phyloP scores from a whole-genome alignment of 2,888 invertebrate genomes.

The Cyclophora albipunctata region DNA sequence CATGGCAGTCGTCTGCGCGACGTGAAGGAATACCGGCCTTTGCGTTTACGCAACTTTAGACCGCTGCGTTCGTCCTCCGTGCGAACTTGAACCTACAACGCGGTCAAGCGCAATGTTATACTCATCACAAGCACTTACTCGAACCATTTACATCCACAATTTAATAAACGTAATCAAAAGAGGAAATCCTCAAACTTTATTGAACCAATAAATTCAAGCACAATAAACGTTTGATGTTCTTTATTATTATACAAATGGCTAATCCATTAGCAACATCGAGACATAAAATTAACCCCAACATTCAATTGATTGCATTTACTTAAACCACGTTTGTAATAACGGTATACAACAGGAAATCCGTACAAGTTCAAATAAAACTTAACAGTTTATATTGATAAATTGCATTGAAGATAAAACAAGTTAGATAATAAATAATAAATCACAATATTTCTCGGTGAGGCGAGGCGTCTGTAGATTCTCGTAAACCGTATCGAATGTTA shows the following conservation, averaged over 20 bases:
- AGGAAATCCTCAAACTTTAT: conserved; percentile 23
- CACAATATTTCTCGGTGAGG: conserved; percentile 8
- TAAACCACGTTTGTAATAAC: conserved; percentile 8
- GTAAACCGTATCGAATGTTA: conserved; percentile 21
- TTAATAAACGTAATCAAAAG: conserved; percentile 15
- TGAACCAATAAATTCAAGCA: conserved; percentile 18
- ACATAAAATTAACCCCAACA: not conserved
- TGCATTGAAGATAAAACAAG: conserved; percentile 11
- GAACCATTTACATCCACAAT: conserved; percentile 1
- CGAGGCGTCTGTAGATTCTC: conserved; percentile 18
- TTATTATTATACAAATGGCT: conserved; percentile 11
- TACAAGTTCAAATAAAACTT: conserved; percentile 7
- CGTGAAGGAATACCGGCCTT: conserved; percentile 18
- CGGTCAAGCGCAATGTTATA: conserved; percentile 53
- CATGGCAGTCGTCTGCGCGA: conserved; percentile 34
- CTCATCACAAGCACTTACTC: conserved; percentile 14
- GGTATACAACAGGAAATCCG: conserved; percentile 11
- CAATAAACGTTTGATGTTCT: conserved; percentile 14
- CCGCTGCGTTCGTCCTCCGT: conserved; percentile 29
- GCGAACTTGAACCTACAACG: conserved; percentile 55
- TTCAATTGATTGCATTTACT: conserved; percentile 10
- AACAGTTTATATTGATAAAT: conserved; percentile 16
- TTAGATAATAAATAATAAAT: conserved; percentile 9
- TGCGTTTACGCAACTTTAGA: conserved; percentile 41
- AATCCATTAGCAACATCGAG: conserved; percentile 2